Evolutionary conservation across 2,113 vertebrate genomes (phyloP), one percentile per base, ranked within the genome.

Genomic region (Macroglossus sobrinus): DNA sequence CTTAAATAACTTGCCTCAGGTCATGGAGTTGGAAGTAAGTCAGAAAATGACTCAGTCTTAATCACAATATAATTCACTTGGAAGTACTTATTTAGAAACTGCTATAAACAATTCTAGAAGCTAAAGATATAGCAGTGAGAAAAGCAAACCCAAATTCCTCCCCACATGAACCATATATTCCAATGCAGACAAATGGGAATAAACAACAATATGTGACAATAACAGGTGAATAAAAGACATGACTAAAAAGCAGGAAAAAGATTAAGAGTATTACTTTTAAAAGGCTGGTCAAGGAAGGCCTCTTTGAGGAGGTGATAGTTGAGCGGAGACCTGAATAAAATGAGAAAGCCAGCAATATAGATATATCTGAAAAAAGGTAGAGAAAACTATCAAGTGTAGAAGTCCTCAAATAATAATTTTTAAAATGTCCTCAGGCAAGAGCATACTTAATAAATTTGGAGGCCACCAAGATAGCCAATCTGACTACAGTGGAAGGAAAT

Each of bases 91-190:
- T 50, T 87, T 68, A 90, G 16, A 69, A 55, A 3, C 19, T 68
- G 78, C 82, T 84, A 66, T 61, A 79, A 68, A 92, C 21, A 87
- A 86, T 57, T 92, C 59, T 30, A 93, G 69, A 96, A 71, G 71
- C n/a, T 71, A 26, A 11, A 90, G 26, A 96, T 43, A 40, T 0
- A 47, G 47, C 61, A 91, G 9, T 64, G 16, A 74, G 14, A 69
- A 96, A 97, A 97, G 64, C 7, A 81, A n/a, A 92, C 63, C 33
- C 66, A 85, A 92, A 94, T 85, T 81, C 66, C 59, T 94, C 38
- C 57, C 28, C 24, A 80, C 35, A 24, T 45, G 22, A 85, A 81
- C 50, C 33, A 89, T 45, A 40, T 86, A 89, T 14, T 72, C 38
- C 59, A 74, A 75, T 50, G n/a, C 69, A 18, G 72, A 45, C 80